These are phyloP conservation scores for Octopus bimaculoides DNA, from an alignment of 1,140 invertebrate species.

Conservation along the genomic window DNA sequence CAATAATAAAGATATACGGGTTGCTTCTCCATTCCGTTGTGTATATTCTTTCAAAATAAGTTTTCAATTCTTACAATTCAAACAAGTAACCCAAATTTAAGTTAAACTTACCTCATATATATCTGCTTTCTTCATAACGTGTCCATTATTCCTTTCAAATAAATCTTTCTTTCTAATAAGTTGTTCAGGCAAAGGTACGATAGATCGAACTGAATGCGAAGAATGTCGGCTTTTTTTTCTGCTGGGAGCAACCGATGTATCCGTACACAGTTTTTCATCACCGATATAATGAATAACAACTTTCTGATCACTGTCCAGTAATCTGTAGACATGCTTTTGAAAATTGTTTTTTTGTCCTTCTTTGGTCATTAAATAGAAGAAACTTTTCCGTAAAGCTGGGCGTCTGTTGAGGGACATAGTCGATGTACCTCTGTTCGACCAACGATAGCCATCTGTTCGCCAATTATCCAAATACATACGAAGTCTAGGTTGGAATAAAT, in stretches of 20 bases:
- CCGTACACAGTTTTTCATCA: background rate
- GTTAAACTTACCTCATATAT: background rate
- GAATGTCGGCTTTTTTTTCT: no score
- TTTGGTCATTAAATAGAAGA: background rate
- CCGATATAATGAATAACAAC: conserved; percentile 7
- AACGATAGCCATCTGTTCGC: conserved; percentile 1
- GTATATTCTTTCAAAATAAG: background rate
- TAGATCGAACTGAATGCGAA: no score
- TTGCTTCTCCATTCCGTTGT: no score
- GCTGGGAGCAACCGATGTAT: background rate
- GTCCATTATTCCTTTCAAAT: background rate
- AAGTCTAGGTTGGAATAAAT: background rate
- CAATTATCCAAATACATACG: background rate
- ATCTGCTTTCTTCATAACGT: background rate
- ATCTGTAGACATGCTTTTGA: background rate
- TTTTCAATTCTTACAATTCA: background rate
- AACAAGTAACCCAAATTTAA: background rate
- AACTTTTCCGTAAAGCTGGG: background rate
- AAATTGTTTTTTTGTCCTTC: background rate
- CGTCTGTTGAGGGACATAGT: background rate
- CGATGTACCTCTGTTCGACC: background rate
- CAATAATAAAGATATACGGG: no score
- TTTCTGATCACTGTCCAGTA: background rate
- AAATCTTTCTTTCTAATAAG: background rate
- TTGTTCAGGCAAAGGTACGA: no score